phyloP scores from a whole-genome alignment of 2,888 invertebrate species.

The Augiades crinisus region DNA sequence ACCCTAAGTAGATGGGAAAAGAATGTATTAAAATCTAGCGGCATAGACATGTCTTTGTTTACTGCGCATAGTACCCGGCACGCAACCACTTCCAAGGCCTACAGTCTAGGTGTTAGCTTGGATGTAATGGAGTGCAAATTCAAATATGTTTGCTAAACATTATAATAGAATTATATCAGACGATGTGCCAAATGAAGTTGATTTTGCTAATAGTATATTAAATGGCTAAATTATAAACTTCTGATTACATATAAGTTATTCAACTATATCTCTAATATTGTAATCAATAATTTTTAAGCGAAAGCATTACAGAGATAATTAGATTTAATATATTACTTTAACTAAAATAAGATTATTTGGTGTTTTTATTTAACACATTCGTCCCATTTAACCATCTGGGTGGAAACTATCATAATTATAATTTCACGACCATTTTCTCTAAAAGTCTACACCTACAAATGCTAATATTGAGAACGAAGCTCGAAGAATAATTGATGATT shows the following conservation, averaged over 20 bases:
- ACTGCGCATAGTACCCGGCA: constrained; percentile 24
- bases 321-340: too few relatives aligned
- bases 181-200: background rate
- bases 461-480: too few relatives aligned
- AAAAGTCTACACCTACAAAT: too few relatives aligned
- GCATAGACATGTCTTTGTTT: constrained; percentile 14
- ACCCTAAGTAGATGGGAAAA: constrained; percentile 21
- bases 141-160: background rate
- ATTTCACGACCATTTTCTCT: constrained; percentile 1
- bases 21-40: constrained; percentile 13
- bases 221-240: background rate
- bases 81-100: constrained; percentile 21
- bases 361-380: background rate
- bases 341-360: background rate
- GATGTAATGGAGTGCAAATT: background rate
- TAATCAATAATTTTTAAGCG: too few relatives aligned
- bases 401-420: too few relatives aligned
- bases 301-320: too few relatives aligned
- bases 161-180: background rate
- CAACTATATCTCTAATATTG: too few relatives aligned
- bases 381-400: too few relatives aligned
- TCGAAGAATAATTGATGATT: too few relatives aligned
- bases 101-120: background rate
- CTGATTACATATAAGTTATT: background rate
- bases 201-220: background rate